A percentile compares a stretch with the other conserved stretches of the same genome.
phyloP scores from a whole-genome alignment of 2,888 invertebrate genomes.

The Cryptophagus acutangulus region DNA sequence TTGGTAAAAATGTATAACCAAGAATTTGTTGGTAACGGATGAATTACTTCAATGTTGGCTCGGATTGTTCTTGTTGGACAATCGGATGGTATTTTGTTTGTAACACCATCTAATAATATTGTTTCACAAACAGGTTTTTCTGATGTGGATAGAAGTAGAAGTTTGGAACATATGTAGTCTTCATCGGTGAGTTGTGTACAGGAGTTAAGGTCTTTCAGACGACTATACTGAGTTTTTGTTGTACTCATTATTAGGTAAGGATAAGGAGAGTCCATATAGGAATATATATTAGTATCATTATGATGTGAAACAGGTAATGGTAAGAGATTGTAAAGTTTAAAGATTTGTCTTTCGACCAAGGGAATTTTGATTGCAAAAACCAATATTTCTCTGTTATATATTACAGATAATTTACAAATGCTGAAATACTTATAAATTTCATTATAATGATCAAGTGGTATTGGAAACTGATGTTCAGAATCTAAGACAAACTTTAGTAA shows the following conservation, averaged over 20 bases:
- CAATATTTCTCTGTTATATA: slow-evolving; percentile 10
- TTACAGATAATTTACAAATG: not conserved
- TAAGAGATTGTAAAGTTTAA: not conserved
- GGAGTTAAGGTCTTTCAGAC: slow-evolving; percentile 12
- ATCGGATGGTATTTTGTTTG: not conserved
- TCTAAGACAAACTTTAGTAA: slow-evolving; percentile 10
- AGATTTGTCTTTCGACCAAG: slow-evolving; percentile 5
- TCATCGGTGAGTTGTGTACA: slow-evolving; percentile 7
- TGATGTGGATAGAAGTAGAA: not conserved
- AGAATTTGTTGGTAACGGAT: slow-evolving; percentile 8
- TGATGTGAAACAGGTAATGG: not conserved
- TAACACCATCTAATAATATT: not conserved
- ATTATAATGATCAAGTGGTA: slow-evolving; percentile 1
- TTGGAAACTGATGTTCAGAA: not conserved
- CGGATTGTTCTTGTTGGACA: not conserved
- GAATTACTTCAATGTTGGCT: slow-evolving; percentile 3
- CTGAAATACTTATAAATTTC: slow-evolving; percentile 2
- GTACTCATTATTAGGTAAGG: not conserved
- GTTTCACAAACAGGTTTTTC: slow-evolving; percentile 15
- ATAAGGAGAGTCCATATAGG: not conserved
- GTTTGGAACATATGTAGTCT: slow-evolving; percentile 8
- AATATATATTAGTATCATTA: slow-evolving; percentile 2
- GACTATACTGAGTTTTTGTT: slow-evolving; percentile 2
- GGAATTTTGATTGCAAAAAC: slow-evolving; percentile 14
- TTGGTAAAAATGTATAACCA: slow-evolving; percentile 10